Base-by-base conservation (phyloP, 2,113 vertebrate genomes). In the Callaeas wilsoni region DNA sequence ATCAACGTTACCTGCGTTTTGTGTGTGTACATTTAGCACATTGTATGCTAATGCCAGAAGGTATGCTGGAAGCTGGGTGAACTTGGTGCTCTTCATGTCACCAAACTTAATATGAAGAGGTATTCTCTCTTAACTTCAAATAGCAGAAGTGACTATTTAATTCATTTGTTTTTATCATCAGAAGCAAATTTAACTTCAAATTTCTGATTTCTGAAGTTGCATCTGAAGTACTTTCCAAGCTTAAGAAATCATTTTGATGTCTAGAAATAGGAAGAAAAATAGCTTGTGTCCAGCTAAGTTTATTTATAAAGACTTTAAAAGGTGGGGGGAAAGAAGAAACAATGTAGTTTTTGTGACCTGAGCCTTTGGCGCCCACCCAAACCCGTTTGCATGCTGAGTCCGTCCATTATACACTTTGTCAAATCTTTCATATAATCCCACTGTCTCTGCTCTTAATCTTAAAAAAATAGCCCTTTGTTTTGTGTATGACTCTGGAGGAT, bases 381-480 rank as follows among this genome's bases (percentile, higher is more conserved):
- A 59, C 27, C 76, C 27, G 5, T 93, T 87, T 80, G 74, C 91
- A 84, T 57, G 60, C 74, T 68, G 83, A 90, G 78, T 70, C 35
- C 2, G 0, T 70, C 67, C 26, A 49, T 94, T 92, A 89, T 65
- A 55, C 64, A 64, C 88, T 95, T 89, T 84, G 73, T 95, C 76
- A 69, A 84, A 78, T 73, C 84, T 84, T 90, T 96, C 67, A 59
- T 76, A 84, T 95, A 96, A 90, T 94, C 70, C 89, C 69, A 96
- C 74, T 94, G 80, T 96, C 94, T 95, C 89, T 93, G 91, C 90
- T 94, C 89, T 62, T 73, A 93, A 95, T 97, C 97, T 96, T 93
- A 89, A 94, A 85, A 97, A 94, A 97, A 93, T 80, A 96, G 79
- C 46, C 50, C 81, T 95, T 87, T 88, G 84, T 96, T 97, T 85